Conservation (phyloP, 1,140 invertebrate species). For the Heliconius melpomene region DNA sequence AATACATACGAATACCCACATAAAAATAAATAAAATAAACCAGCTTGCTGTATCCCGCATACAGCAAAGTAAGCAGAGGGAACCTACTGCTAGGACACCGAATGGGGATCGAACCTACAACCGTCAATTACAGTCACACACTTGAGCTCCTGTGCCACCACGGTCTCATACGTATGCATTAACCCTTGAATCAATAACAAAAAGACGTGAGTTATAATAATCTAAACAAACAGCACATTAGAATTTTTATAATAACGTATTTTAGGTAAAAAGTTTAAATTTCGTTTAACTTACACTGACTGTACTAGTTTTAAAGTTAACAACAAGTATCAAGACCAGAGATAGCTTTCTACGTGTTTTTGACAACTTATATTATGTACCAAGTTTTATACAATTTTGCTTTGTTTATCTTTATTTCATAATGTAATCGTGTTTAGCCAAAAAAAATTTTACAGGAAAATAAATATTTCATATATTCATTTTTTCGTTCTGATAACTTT, state of each 20-base stretch:
- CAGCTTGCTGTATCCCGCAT: neutral
- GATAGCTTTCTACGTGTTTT: conserved; percentile 8
- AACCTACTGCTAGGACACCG: neutral
- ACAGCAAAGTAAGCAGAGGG: neutral
- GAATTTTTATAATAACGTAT: no score
- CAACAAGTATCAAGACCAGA: conserved; percentile 2
- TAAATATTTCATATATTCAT: no score
- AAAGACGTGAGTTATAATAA: no score
- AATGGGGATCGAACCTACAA: no score
- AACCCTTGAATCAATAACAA: no score
- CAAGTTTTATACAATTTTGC: neutral
- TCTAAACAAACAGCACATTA: no score
- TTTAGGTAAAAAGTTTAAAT: neutral
- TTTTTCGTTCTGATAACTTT: no score
- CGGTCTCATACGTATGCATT: no score
- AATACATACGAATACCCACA: no score
- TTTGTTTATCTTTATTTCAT: neutral
- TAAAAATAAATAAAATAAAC: no score
- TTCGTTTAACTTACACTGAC: neutral
- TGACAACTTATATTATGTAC: neutral
- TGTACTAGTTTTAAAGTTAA: neutral
- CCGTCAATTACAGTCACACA: no score
- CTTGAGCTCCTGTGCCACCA: no score
- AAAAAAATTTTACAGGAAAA: neutral
- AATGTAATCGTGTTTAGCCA: neutral